Evolutionary conservation across 2,113 vertebrate species (phyloP), one percentile per base, ranked within the genome.

Genomic region (Tyrannus savana): DNA sequence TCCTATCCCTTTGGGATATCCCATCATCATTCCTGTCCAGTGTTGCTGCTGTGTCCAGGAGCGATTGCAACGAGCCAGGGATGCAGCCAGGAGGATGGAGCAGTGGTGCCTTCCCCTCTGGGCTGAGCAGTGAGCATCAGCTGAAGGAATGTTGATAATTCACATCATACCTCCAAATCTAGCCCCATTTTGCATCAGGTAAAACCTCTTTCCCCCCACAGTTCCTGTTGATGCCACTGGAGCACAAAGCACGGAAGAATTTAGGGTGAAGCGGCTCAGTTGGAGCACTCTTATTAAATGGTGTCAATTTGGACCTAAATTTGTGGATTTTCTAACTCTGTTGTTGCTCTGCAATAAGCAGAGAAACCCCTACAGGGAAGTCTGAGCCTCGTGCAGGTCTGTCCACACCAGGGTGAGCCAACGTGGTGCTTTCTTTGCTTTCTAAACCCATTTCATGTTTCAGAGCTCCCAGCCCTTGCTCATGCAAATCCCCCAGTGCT

Each of bases 81-180:
- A 19, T 33, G 52, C 42, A 22, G 6, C 53, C 5, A 60, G 41
- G 46, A 60, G 59, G 64, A 31, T 31, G 49, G 47, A 31, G 27
- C 3, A 2, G 49, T 1, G 28, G n/a, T 68, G 11, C 46, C 46
- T 27, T 28, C 62, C 42, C 55, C 3, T 2, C 31, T 5, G 2
- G 33, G 31, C 58, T 60, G 46, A 42, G 59, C 41, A 23, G 25
- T 9, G 39, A 50, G 66, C 47, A 77, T 13, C 6, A 2, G 14
- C 50, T 49, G 47, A 24, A 64, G 53, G 27, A 73, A n/a, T 37
- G 63, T 19, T 2, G 6, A 14, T 71, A 49, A 47, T 41, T 44
- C 37, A 0, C 17, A 0, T 59, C 3, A 0, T 13, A 27, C 16
- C 37, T 52, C 64, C 8, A 2, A 12, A 67, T 50, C 41, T 7